These are phyloP conservation scores for Apis cerana DNA, from an alignment of 1,140 invertebrate species.

Conservation along the genomic window DNA sequence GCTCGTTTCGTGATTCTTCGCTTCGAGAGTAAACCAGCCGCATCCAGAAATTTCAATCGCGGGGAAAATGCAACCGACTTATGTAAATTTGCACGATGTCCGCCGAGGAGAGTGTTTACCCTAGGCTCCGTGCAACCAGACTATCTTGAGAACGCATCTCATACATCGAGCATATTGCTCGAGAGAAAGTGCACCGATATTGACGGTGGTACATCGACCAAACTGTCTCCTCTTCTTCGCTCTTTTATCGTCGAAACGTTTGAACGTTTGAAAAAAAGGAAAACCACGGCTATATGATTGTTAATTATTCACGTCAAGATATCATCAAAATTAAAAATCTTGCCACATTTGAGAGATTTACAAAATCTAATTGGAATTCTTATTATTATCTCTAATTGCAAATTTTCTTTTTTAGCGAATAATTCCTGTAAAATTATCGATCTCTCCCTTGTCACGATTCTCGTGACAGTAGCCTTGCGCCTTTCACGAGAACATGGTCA, in stretches of 20 bases:
- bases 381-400: no score
- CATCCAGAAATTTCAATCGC: slow-evolving; percentile 40
- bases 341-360: no score
- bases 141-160: not conserved
- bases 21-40: slow-evolving; percentile 12
- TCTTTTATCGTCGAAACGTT: not conserved
- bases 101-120: slow-evolving; percentile 31
- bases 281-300: no score
- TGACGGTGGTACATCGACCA: not conserved
- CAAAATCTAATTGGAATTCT: no score
- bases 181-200: slow-evolving; percentile 10
- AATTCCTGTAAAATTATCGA: not conserved
- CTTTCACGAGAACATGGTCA: slow-evolving; percentile 31
- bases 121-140: slow-evolving; percentile 15
- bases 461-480: not conserved
- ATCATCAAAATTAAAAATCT: no score
- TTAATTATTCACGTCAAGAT: no score
- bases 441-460: not conserved
- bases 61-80: slow-evolving; percentile 46
- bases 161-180: not conserved
- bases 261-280: no score
- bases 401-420: no score
- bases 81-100: slow-evolving; percentile 45
- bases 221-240: not conserved
- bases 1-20: not conserved